Base-by-base conservation (phyloP, 35 echinoderm and acorn worm species). In the Apostichopus japonicus region DNA sequence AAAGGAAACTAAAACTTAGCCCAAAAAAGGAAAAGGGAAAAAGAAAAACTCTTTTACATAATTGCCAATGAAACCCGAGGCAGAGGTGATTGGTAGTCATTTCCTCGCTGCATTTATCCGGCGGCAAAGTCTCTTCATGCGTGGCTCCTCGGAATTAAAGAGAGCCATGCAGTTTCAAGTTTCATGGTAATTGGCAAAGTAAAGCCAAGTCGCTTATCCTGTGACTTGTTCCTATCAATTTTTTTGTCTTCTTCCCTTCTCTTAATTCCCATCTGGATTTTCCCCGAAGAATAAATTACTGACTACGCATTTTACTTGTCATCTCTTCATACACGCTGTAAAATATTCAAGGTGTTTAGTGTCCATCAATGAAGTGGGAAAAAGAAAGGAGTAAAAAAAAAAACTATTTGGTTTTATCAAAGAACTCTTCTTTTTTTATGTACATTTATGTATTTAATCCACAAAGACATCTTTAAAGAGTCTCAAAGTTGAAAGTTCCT, bases 251-350 rank as follows among this genome's bases (percentile, higher is more conserved):
- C 33, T 44, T 44, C 33, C 33, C 57, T 84, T 84, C 55, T 58
- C 53, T 21, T 10, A 84, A 84, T 84, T 84, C 81, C 81, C 55
- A 57, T 58, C 57, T 84, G 81, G 13, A 23, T 58, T 57, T 84
- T 75, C 71, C 71, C 71, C 15, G 71, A 75, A 75, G 71, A 75
- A 75, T 75, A 75, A 75, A 75, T 19, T 75, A 75, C 71, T 75
- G 71, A 75, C 71, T 75, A 75, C n/a, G 71, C 71, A 75, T 75
- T 75, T 75, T 75, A 75, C 71, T 75, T 75, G 71, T 75, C 71
- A 75, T 23, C 71, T 75, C 71, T 7, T 75, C 17, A 75, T n/a
- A 75, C 71, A 75, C 6, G 17, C 14, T n/a, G 71, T 1, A 21
- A 75, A 7, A 21, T 75, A 75, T 75, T 75, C 71, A 75, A 75